Evolutionary conservation across 2,888 invertebrate species (phyloP), one percentile per base, ranked within the genome.

Genomic region (Oligia latruncula): DNA sequence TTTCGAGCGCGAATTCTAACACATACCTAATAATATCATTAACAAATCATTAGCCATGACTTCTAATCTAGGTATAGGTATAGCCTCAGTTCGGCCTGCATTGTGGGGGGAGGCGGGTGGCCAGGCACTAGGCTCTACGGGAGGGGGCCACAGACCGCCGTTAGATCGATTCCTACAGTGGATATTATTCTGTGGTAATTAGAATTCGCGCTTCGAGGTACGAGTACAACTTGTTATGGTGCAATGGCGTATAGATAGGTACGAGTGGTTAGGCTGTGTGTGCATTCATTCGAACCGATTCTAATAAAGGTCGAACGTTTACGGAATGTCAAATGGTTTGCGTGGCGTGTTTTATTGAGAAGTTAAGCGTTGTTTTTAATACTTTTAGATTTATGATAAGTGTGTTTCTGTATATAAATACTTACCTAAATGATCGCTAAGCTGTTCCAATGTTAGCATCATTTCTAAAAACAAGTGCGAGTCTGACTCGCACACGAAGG

Each of bases 181-280:
- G 93, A 93, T 95, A 95, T 95, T 95, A 95, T 96, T 96, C 95
- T 93, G 94, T 93, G 94, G 94, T 96, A 96, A 96, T 96, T 96
- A 96, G 96, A 96, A 95, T 94, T 92, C 93, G 93, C 94, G 93
- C 92, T 90, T 86, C 87, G 91, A 92, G 87, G 87, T 89, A 89
- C 89, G 91, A 88, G 87, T 89, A 89, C 89, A 91, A 88, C 83
- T 89, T 86, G 90, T 82, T 88, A 84, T 88, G 81, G 80, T 80
- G 86, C 85, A 89, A 81, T 87, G 82, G 78, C 75, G 77, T 80
- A 81, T 74, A 73, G 73, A 52, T 77, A 78, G 65, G 40, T 72
- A 65, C 49, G 52, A 58, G 68, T 71, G 71, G 23, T 29, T 68
- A 29, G 82, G 20, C 65, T 83, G 68, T 77, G 81, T 71, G 78